Base-by-base conservation (phyloP, 2,888 invertebrate genomes). In the Tinea pellionella region DNA sequence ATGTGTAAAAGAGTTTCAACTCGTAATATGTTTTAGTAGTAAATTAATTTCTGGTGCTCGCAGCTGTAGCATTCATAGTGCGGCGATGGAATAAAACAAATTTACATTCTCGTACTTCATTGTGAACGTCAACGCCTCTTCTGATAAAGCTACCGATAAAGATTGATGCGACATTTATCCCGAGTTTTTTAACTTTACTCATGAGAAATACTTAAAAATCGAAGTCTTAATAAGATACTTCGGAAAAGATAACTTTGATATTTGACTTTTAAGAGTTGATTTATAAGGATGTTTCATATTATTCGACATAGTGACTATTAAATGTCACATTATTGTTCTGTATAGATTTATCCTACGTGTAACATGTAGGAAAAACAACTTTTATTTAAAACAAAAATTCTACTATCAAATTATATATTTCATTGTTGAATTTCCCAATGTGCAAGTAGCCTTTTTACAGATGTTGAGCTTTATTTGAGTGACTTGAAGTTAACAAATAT, bases 101-200 rank as follows among this genome's bases (percentile, higher is more conserved):
- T 59, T 42, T 59, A 41, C 42, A 42, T 18, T 41, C 24, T 16
- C 41, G 42, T 59, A 41, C 18, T 59, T 59, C 42, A 42, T 59
- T 41, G 55, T 59, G 59, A 29, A 47, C 43, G 30, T 56, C 55
- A 53, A 56, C 59, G 56, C 59, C 42, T 59, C 32, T 43, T 43
- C 65, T 64, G 69, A 74, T 74, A 69, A 70, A 68, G 64, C 63
- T 63, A 24, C 63, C 66, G 70, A 77, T 74, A 73, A 72, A 68
- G 68, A 63, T 63, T 68, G 66, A 67, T 67, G 66, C 66, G 61
- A 69, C 70, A 67, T 64, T 71, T 69, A 73, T 69, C 66, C 68
- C 65, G 62, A 66, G 65, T 62, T 66, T 41, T 67, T 68, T 67
- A 65, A 69, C 66, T 64, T 66, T 65, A 66, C 68, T 70, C 71